These are phyloP conservation scores for Smutsia gigantea DNA, from an alignment of 2,797 vertebrate genomes.

Conservation along the genomic window DNA sequence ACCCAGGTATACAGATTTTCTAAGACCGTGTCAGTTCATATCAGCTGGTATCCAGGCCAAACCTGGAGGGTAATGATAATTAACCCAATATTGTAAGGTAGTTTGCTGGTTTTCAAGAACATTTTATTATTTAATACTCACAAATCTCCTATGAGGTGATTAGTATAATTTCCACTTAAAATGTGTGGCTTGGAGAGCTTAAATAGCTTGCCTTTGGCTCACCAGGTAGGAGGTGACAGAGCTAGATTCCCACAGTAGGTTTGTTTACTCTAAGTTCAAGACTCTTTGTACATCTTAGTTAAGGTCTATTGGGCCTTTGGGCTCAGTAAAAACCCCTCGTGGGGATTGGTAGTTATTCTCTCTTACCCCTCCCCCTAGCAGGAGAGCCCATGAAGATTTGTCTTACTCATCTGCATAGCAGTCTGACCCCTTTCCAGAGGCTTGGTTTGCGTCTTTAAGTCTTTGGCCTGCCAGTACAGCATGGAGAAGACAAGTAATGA, in stretches of 20 bases:
- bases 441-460: conserved; percentile 13
- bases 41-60: neutral
- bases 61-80: neutral
- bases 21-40: neutral
- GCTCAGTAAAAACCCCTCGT: neutral
- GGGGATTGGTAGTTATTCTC: conserved; percentile 3
- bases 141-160: neutral
- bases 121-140: neutral
- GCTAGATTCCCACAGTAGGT: neutral
- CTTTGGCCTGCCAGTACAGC: conserved; percentile 42
- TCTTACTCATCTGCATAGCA: neutral
- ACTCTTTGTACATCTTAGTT: neutral
- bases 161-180: neutral
- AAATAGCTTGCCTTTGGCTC: neutral
- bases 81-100: neutral
- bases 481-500: too few species aligned
- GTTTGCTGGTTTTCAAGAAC: conserved; percentile 15
- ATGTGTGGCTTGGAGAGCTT: neutral
- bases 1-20: neutral
- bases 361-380: neutral
- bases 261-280: neutral
- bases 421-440: neutral
- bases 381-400: neutral
- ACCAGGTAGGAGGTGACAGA: neutral
- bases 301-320: neutral